These are phyloP conservation scores for Sanderia malayensis DNA, from an alignment of 30 jellyfish, hydroid and myxozoan species.

Conservation along the genomic window DNA sequence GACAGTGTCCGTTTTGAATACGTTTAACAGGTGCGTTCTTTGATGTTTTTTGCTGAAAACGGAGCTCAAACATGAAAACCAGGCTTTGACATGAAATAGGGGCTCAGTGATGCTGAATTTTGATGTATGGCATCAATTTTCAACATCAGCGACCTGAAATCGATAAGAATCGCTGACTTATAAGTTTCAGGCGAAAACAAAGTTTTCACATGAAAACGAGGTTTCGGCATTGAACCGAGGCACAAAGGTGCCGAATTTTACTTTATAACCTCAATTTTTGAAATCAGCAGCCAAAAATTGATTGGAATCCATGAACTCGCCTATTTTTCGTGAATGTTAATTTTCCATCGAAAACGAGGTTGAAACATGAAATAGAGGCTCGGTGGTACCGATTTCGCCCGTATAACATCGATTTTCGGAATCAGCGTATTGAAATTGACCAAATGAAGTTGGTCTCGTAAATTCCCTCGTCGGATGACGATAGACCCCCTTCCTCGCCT, in stretches of 20 bases:
- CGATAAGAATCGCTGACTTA: background rate
- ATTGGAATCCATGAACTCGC: background rate
- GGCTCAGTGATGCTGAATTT: background rate
- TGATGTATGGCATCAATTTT: background rate
- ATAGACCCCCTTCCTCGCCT: constrained; percentile 46
- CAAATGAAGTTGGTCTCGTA: constrained; percentile 8
- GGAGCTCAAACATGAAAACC: background rate
- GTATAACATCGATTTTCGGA: constrained; percentile 55
- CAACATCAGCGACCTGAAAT: background rate
- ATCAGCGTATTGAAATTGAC: constrained; percentile 56
- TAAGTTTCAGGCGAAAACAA: background rate
- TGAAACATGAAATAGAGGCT: constrained; percentile 24
- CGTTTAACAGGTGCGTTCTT: background rate
- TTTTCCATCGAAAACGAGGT: constrained; percentile 27
- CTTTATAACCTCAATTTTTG: background rate
- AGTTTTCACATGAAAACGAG: no score
- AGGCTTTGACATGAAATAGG: background rate
- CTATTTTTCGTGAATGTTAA: background rate
- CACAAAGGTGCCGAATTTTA: background rate
- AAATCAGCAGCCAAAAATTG: constrained; percentile 1
- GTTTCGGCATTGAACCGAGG: background rate
- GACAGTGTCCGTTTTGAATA: background rate
- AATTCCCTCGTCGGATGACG: constrained; percentile 45
- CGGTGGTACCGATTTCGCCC: constrained; percentile 25
- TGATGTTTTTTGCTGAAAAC: background rate